phyloP scores from a whole-genome alignment of 2,888 invertebrate genomes.

The Oscheius myriophilus region DNA sequence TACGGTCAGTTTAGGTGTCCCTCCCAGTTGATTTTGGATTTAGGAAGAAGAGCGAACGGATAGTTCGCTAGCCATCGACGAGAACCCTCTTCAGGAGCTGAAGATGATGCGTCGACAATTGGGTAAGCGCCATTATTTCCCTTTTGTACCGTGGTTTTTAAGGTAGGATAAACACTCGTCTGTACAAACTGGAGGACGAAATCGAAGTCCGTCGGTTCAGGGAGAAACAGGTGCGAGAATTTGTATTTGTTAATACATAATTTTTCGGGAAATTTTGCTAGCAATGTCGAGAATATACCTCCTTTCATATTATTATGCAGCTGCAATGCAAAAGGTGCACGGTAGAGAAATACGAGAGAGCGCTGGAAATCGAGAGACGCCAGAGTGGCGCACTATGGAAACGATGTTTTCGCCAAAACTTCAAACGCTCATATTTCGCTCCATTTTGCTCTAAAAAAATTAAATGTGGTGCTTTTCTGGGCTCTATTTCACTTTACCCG shows the following conservation, averaged over 20 bases:
- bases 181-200: constrained; percentile 58
- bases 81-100: constrained; percentile 60
- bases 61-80: constrained; percentile 58
- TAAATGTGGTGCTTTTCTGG: too few species aligned
- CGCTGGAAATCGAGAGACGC: too few species aligned
- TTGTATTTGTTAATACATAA: too few species aligned
- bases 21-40: background rate
- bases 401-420: too few species aligned
- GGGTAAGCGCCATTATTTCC: constrained; percentile 14
- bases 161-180: constrained; percentile 48
- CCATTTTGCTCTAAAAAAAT: too few species aligned
- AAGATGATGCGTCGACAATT: constrained; percentile 55
- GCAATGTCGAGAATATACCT: too few species aligned
- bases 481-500: too few species aligned
- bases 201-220: constrained; percentile 35
- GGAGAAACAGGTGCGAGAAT: constrained; percentile 29
- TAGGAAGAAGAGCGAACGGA: constrained; percentile 36
- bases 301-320: too few species aligned
- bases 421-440: too few species aligned
- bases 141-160: constrained; percentile 9
- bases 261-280: too few species aligned
- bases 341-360: constrained; percentile 35
- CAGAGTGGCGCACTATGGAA: too few species aligned
- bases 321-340: too few species aligned
- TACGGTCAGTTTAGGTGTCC: background rate